Base-by-base conservation (phyloP, 2,888 invertebrate genomes). In the Germaria angustata region DNA sequence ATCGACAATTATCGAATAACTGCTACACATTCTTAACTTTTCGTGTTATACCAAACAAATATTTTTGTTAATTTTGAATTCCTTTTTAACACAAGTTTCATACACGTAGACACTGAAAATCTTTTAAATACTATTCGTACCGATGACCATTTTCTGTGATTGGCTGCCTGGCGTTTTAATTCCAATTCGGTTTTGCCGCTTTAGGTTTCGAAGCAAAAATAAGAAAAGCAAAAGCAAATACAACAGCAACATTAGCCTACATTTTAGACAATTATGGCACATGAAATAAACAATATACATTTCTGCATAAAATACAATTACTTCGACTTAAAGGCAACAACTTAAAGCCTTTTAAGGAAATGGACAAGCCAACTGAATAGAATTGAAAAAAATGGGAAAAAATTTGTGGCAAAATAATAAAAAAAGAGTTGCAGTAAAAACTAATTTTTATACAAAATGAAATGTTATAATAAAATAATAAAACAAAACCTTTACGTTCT, bases 261-360 rank as follows among this genome's bases (percentile, higher is more conserved):
- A 73, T 81, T 77, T 78, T 28, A 28, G 44, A 11, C 53, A 73
- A 32, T 73, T 81, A 73, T 81, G 81, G 68, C 81, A 69, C 34
- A 22, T 59, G 22, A 32, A 75, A 41, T 39, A 53, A 75, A 41
- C 57, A 71, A 24, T 41, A 51, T 57, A 57, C 28, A 51, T 32
- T 44, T 39, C 28, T 49, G 72, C 65, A 65, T 55, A 73, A 39
- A 69, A 66, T n/a, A 20, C 17, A 55, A 57, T 57, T 24, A 55
- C 51, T 59, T 22, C 9, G 22, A 51, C 22, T 65, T 51, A 59
- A 59, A 59, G 59, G 53, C 39, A 22, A 46, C 36, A 44, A 49
- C 65, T 63, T 22, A 24, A 55, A 68, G 7, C 63, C 81, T 55
- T 81, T 77, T 81, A 78, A 78, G 81, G 81, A 73, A 78, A 59